A percentile compares a stretch with the other conserved stretches of the same genome.
Evolutionary conservation across 2,888 invertebrate genomes (phyloP).

Genomic region (Entomobrya proxima): DNA sequence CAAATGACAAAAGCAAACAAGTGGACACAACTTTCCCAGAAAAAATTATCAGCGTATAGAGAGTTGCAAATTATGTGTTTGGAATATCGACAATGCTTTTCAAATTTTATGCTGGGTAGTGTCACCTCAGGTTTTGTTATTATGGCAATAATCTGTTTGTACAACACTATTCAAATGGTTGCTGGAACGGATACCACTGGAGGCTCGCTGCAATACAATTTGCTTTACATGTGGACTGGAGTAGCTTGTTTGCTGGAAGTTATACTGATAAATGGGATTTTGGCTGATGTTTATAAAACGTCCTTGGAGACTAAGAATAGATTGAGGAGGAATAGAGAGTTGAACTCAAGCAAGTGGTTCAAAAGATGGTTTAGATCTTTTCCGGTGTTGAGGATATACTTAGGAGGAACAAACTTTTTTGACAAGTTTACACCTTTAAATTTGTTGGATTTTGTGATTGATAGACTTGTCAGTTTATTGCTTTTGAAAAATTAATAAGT

Average conservation of each 20-base stretch:
- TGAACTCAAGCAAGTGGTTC: background rate
- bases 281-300: background rate
- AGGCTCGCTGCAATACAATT: background rate
- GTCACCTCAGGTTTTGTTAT: background rate
- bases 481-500: constrained; percentile 1
- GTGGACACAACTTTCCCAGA: too few relatives aligned
- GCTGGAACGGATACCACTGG: background rate
- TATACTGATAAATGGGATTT: background rate
- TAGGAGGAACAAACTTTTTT: background rate
- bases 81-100: background rate
- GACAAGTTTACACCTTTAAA: background rate
- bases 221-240: background rate
- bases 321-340: background rate
- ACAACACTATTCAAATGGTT: background rate
- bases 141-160: background rate
- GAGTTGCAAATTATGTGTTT: constrained; percentile 10
- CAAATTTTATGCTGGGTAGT: background rate
- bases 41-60: background rate
- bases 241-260: background rate
- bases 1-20: background rate
- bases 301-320: background rate
- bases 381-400: background rate
- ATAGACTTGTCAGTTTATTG: background rate
- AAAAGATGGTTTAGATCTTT: background rate
- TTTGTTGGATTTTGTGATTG: background rate